Base-by-base conservation (phyloP, 1,140 invertebrate species). In the Brachionus sp. region DNA sequence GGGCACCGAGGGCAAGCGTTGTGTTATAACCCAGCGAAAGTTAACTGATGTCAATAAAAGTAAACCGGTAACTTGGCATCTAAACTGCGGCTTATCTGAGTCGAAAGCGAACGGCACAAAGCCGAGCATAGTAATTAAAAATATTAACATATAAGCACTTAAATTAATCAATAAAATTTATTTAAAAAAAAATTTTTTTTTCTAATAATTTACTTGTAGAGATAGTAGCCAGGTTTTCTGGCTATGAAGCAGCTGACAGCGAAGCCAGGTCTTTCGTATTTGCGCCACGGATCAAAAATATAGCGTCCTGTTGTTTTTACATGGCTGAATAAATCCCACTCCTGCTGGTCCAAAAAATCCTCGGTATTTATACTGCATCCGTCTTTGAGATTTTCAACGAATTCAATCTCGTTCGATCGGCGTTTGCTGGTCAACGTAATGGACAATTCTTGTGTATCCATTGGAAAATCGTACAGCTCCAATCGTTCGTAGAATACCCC, bases 331-430 rank as follows among this genome's bases (percentile, higher is more conserved):
- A 82, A 42, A 9, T 82, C 57, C 80, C 80, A 82, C 53, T 82
- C 80, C 66, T 82, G 80, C 19, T 82, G 80, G 29, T 82, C 80
- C n/a, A 82, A 37, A 82, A 82, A 82, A 70, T 66, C 80, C 39
- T 82, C 80, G 0, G 57, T 66, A 35, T 82, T 82, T n/a, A 82
- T 82, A 25, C 62, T 82, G 10, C 44, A 82, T 35, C 19, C 44
- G 10, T 44, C 37, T 68, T 37, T 44, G 25, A 12, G 5, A 42
- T 66, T 46, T 82, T 82, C 57, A 9, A 82, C 9, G 9, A 82
- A 37, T 53, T 68, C 16, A 10, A 66, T 19, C 12, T 82, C 57
- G 13, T 25, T 39, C 2, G 39, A 53, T 7, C 53, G 19, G 29
- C 37, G 62, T 29, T 82, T 66, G 33, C 57, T 82, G 25, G 80